Evolutionary conservation across 1,140 invertebrate genomes (phyloP).

Genomic region (Drosophila sulfurigaster): DNA sequence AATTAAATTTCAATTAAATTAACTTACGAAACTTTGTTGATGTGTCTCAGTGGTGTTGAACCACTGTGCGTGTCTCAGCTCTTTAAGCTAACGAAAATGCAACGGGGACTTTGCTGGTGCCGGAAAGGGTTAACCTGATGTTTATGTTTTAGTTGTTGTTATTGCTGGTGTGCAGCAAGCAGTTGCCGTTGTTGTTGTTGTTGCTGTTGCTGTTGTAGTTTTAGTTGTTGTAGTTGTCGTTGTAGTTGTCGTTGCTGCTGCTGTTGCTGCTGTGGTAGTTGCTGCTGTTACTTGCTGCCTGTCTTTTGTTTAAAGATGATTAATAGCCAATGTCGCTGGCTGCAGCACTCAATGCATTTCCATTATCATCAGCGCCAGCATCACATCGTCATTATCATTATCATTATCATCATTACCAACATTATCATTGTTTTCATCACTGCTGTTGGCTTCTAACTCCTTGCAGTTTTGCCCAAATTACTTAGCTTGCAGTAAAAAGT

Average conservation of each 20-base stretch:
- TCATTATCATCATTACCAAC: conserved; percentile 23
- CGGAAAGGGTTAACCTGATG: conserved; percentile 80
- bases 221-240: conserved; percentile 29
- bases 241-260: conserved; percentile 48
- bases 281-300: conserved; percentile 58
- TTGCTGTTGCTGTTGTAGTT: conserved; percentile 29
- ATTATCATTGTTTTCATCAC: conserved; percentile 34
- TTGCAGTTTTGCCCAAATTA: conserved; percentile 74
- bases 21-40: background rate
- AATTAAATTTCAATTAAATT: background rate
- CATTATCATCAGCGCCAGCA: conserved; percentile 64
- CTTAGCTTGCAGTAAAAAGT: conserved; percentile 66
- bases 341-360: conserved; percentile 74
- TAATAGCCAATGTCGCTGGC: conserved; percentile 80
- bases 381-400: conserved; percentile 37
- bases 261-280: conserved; percentile 38
- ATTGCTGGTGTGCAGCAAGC: conserved; percentile 38
- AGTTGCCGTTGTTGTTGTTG: conserved; percentile 41
- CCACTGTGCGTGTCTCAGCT: conserved; percentile 49
- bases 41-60: background rate
- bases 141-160: conserved; percentile 78
- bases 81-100: conserved; percentile 68
- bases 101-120: conserved; percentile 33
- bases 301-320: conserved; percentile 82
- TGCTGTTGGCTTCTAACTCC: conserved; percentile 7